These are phyloP conservation scores for Brenthis ino DNA, from an alignment of 2,888 invertebrate genomes.

Conservation along the genomic window DNA sequence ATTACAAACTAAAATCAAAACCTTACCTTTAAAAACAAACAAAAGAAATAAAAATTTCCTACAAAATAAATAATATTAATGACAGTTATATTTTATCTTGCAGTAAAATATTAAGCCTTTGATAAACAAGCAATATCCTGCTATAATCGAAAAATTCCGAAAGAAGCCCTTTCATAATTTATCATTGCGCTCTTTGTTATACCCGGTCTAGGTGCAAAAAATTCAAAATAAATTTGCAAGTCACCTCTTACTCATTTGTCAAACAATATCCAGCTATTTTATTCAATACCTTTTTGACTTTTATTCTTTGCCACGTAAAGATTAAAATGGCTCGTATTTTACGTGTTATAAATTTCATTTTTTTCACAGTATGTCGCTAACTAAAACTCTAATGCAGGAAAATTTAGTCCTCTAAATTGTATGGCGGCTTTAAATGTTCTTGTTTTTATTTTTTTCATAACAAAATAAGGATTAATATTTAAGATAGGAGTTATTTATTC, in stretches of 20 bases:
- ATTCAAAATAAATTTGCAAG: slow-evolving; percentile 68
- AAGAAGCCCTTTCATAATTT: slow-evolving; percentile 60
- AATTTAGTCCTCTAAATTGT: slow-evolving; percentile 54
- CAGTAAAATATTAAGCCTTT: slow-evolving; percentile 40
- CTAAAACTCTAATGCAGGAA: slow-evolving; percentile 60
- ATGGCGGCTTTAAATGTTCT: not conserved
- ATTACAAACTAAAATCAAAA: not conserved
- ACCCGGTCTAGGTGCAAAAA: slow-evolving; percentile 65
- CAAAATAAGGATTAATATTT: not conserved
- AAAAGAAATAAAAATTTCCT: not conserved
- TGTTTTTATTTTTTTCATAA: slow-evolving; percentile 2
- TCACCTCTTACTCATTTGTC: slow-evolving; percentile 74
- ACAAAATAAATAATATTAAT: not conserved
- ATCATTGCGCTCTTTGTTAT: slow-evolving; percentile 65
- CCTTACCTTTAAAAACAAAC: not conserved
- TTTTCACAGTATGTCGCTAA: slow-evolving; percentile 52
- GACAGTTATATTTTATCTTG: not conserved
- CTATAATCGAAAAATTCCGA: slow-evolving; percentile 59
- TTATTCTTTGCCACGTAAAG: slow-evolving; percentile 41
- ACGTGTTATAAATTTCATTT: slow-evolving; percentile 16
- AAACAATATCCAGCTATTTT: slow-evolving; percentile 58
- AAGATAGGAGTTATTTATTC: no score
- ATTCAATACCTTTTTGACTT: slow-evolving; percentile 35
- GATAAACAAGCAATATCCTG: slow-evolving; percentile 44
- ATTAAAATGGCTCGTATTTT: slow-evolving; percentile 37